A percentile compares a stretch with the other conserved stretches of the same genome.
These are phyloP conservation scores for Eilema depressum DNA, from an alignment of 2,888 invertebrate species.

Conservation along the genomic window DNA sequence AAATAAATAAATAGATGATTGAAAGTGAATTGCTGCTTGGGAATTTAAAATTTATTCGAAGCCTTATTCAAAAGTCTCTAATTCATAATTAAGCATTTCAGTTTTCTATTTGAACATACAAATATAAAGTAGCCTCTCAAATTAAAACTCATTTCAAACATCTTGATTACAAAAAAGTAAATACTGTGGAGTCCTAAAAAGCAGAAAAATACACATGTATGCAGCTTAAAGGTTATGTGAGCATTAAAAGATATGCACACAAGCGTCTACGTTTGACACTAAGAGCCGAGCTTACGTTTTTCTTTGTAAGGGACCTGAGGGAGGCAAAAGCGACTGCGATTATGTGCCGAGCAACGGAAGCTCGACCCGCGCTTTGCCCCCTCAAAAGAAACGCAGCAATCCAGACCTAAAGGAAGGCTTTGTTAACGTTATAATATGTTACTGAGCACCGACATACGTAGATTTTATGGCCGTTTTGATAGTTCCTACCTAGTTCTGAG, in stretches of 20 bases:
- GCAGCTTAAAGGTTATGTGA: constrained; percentile 24
- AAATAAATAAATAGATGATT: no score
- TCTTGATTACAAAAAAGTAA: constrained; percentile 16
- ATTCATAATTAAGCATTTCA: no score
- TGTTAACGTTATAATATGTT: constrained; percentile 52
- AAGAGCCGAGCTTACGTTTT: constrained; percentile 50
- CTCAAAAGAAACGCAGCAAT: constrained; percentile 62
- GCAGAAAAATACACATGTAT: constrained; percentile 24
- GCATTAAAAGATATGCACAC: constrained; percentile 41
- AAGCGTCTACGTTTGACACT: constrained; percentile 53
- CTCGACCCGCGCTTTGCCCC: constrained; percentile 52
- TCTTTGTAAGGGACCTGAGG: constrained; percentile 55
- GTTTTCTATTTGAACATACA: neutral
- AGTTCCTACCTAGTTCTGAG: constrained; percentile 13
- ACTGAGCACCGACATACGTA: constrained; percentile 32
- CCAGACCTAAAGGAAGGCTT: constrained; percentile 58
- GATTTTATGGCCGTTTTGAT: constrained; percentile 23
- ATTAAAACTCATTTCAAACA: constrained; percentile 28
- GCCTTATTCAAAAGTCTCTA: no score
- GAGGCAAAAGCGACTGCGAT: constrained; percentile 61
- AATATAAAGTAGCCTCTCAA: neutral
- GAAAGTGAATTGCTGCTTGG: no score
- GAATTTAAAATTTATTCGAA: no score
- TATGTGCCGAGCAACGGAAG: constrained; percentile 59
- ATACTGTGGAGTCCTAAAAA: constrained; percentile 17